A percentile compares a stretch with the other conserved stretches of the same genome.
These are phyloP conservation scores for Bradysia coprophila DNA, from an alignment of 1,140 invertebrate species.

Conservation along the genomic window DNA sequence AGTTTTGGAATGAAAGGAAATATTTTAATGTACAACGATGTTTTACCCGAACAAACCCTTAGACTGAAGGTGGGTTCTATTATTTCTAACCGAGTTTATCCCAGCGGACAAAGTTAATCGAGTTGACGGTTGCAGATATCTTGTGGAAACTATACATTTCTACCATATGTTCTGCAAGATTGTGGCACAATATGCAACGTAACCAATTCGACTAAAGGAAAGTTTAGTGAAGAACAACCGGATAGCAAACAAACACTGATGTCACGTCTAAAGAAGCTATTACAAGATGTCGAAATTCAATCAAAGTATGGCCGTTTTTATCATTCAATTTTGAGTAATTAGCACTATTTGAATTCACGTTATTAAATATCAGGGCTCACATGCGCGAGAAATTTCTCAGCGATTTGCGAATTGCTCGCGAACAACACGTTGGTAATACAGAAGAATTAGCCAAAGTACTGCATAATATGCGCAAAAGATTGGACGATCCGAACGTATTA, in stretches of 20 bases:
- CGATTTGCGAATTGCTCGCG: constrained; percentile 84
- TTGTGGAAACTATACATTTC: constrained; percentile 70
- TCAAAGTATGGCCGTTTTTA: constrained; percentile 46
- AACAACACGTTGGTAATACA: constrained; percentile 51
- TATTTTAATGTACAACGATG: constrained; percentile 84
- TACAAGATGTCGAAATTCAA: constrained; percentile 89
- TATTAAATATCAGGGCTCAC: constrained; percentile 58
- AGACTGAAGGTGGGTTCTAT: constrained; percentile 49
- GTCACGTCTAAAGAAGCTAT: constrained; percentile 54
- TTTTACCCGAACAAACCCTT: constrained; percentile 67
- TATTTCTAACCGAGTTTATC: no score
- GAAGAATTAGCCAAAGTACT: constrained; percentile 72
- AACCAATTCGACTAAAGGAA: constrained; percentile 45
- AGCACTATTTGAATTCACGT: constrained; percentile 2
- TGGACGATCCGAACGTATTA: constrained; percentile 93
- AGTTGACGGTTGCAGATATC: constrained; percentile 42
- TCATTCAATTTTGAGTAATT: not conserved
- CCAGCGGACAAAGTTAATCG: not conserved
- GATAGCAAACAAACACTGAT: constrained; percentile 44
- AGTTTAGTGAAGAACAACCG: constrained; percentile 36
- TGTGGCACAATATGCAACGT: constrained; percentile 54
- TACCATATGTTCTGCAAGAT: constrained; percentile 64
- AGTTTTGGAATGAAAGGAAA: constrained; percentile 98
- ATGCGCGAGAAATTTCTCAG: constrained; percentile 95
- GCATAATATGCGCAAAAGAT: constrained; percentile 74